phyloP scores from a whole-genome alignment of 2,888 invertebrate genomes.

The Chrysotoxum bicinctum region DNA sequence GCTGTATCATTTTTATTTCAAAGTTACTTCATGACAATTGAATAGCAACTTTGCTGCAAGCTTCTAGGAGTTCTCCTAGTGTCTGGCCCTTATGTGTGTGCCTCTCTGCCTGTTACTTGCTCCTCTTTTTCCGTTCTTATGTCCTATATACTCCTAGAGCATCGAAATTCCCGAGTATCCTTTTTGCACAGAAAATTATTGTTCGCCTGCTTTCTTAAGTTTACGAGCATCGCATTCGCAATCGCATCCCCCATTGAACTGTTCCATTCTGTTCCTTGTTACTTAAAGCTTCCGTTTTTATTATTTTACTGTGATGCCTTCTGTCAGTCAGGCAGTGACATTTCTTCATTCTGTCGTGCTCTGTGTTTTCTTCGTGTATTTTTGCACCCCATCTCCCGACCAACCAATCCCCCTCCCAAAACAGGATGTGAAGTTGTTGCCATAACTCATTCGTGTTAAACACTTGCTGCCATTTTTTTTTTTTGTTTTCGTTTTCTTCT shows the following conservation, averaged over 20 bases:
- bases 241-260: slow-evolving; percentile 42
- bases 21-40: slow-evolving; percentile 63
- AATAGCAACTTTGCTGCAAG: slow-evolving; percentile 29
- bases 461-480: slow-evolving; percentile 73
- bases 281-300: slow-evolving; percentile 52
- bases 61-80: slow-evolving; percentile 1
- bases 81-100: slow-evolving; percentile 18
- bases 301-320: slow-evolving; percentile 59
- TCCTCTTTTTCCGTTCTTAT: slow-evolving; percentile 5
- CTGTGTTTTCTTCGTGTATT: neutral
- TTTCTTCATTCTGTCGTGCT: slow-evolving; percentile 54
- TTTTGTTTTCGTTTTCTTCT: slow-evolving; percentile 2
- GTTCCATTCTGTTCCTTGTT: slow-evolving; percentile 62
- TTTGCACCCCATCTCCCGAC: neutral
- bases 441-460: slow-evolving; percentile 75
- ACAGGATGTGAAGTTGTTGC: slow-evolving; percentile 63
- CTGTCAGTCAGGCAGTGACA: slow-evolving; percentile 68
- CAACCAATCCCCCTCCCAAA: neutral
- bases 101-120: neutral
- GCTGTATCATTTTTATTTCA: slow-evolving; percentile 57
- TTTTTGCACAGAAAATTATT: slow-evolving; percentile 20
- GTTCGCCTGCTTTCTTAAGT: slow-evolving; percentile 33
- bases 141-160: neutral
- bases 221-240: slow-evolving; percentile 32
- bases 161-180: slow-evolving; percentile 30